Percentiles rank a stretch among this genome's conserved stretches.
Evolutionary conservation across 2,113 vertebrate genomes (phyloP).

Genomic region (Tenrec ecaudatus): DNA sequence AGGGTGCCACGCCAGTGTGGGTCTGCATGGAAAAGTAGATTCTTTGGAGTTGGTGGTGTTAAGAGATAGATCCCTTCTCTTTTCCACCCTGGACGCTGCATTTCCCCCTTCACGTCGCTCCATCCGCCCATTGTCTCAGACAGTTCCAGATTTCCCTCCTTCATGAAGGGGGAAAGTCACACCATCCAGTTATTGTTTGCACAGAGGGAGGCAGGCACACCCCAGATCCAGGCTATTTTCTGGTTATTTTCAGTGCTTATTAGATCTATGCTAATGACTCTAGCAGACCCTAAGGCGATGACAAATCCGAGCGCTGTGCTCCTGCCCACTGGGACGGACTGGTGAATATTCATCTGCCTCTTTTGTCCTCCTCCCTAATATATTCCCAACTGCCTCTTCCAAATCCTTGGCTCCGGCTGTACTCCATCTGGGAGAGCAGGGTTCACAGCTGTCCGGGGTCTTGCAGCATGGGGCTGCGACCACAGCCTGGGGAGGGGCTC

Average conservation of each 20-base stretch:
- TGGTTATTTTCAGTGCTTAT: not conserved
- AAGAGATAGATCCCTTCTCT: not conserved
- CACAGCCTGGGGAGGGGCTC: not conserved
- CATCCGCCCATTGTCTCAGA: not conserved
- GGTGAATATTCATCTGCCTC: conserved; percentile 6
- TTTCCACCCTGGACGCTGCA: not conserved
- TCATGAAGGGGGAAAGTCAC: not conserved
- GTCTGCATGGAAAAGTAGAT: rapidly evolving
- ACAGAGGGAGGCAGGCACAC: not conserved
- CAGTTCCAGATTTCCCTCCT: not conserved
- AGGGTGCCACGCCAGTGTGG: too few species aligned
- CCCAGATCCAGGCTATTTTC: not conserved
- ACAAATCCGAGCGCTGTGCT: conserved; percentile 4
- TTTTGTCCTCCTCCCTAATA: conserved; percentile 43
- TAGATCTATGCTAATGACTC: conserved; percentile 37
- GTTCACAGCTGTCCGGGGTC: not conserved
- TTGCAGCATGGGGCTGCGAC: not conserved
- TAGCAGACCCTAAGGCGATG: not conserved
- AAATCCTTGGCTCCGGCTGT: not conserved
- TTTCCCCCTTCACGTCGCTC: not conserved
- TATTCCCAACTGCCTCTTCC: not conserved
- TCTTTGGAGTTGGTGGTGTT: not conserved
- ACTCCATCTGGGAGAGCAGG: not conserved
- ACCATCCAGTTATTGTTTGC: conserved; percentile 48
- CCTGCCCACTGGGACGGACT: not conserved